These are phyloP conservation scores for Digitonthophagus gazella DNA, from an alignment of 2,888 invertebrate genomes.

Conservation along the genomic window DNA sequence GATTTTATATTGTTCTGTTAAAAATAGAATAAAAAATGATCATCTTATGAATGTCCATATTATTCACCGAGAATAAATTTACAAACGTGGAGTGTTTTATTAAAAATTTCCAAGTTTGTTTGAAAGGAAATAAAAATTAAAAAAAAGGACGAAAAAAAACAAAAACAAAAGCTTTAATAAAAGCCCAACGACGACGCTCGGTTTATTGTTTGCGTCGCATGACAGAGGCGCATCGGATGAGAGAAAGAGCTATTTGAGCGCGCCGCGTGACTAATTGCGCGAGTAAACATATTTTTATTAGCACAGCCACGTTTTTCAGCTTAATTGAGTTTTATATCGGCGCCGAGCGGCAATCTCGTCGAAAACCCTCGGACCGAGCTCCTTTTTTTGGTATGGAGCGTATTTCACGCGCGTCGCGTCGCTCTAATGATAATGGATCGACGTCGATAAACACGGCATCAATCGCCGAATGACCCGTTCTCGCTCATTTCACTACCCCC, in stretches of 20 bases:
- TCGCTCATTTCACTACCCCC: background rate
- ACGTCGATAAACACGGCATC: constrained; percentile 15
- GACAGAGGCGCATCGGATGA: background rate
- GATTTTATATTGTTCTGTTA: no score
- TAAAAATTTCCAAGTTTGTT: background rate
- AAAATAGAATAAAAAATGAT: no score
- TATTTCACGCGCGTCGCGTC: background rate
- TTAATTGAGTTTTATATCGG: constrained; percentile 14
- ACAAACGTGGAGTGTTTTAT: background rate
- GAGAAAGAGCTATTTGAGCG: background rate
- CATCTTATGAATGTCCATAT: no score
- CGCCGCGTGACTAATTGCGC: constrained; percentile 16
- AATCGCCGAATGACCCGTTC: background rate
- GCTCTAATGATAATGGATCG: constrained; percentile 11
- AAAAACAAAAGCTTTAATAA: background rate
- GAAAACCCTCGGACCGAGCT: background rate
- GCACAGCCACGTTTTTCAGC: constrained; percentile 6
- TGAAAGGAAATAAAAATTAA: background rate
- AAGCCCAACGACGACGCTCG: background rate
- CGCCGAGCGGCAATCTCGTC: background rate
- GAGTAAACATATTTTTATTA: constrained; percentile 16
- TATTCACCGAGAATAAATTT: background rate
- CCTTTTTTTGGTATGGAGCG: background rate
- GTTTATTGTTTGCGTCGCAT: background rate
- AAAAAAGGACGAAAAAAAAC: background rate